These are phyloP conservation scores for Pimpla rufipes DNA, from an alignment of 2,888 invertebrate species.

Conservation along the genomic window DNA sequence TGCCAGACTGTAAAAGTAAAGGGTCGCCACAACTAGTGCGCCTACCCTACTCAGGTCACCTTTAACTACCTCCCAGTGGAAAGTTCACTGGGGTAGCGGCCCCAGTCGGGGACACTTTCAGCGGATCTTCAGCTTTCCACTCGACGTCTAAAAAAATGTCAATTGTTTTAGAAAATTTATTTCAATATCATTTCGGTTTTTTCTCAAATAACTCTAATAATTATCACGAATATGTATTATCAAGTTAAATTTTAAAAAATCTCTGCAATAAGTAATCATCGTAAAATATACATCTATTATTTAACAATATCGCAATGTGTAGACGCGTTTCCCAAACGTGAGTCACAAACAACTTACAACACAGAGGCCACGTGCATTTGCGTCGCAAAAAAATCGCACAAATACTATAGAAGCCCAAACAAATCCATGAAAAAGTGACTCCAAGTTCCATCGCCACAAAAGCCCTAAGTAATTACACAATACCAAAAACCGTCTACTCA, in stretches of 20 bases:
- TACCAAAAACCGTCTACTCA: too few species aligned
- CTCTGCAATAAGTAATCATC: not conserved
- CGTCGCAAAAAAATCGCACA: too few species aligned
- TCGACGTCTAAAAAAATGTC: not conserved
- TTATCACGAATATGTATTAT: not conserved
- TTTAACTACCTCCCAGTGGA: slow-evolving; percentile 6
- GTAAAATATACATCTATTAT: not conserved
- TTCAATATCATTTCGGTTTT: not conserved
- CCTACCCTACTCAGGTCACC: slow-evolving; percentile 1
- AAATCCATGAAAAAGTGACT: too few species aligned
- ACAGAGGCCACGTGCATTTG: too few species aligned
- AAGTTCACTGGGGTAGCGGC: not conserved
- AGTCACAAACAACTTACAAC: too few species aligned
- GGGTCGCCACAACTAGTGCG: not conserved
- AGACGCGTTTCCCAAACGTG: too few species aligned
- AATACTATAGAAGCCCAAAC: too few species aligned
- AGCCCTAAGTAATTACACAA: too few species aligned
- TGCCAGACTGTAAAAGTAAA: not conserved
- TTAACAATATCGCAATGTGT: too few species aligned
- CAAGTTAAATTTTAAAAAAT: not conserved
- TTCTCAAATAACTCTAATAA: not conserved
- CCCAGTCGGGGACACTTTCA: not conserved
- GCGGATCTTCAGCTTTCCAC: not conserved
- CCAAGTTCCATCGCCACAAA: too few species aligned
- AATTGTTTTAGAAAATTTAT: not conserved